A percentile compares a stretch with the other conserved stretches of the same genome.
phyloP scores from a whole-genome alignment of 2,113 vertebrate genomes.

The Tupaia chinensis region DNA sequence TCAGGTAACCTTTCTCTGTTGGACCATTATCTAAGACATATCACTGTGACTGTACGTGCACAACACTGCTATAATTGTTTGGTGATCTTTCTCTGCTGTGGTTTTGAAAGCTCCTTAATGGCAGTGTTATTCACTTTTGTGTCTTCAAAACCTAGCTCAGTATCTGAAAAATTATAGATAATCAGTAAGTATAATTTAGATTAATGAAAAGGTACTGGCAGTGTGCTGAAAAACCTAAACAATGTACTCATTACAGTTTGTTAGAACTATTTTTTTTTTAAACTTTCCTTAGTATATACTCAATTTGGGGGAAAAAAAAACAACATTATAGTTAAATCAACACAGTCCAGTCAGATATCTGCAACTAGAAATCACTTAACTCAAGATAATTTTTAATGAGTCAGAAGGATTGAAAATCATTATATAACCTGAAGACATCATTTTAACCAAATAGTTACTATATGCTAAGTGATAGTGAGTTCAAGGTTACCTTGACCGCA shows the following conservation, averaged over 20 bases:
- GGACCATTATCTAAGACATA: neutral
- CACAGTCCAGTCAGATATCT: neutral
- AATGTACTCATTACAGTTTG: neutral
- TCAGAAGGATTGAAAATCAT: neutral
- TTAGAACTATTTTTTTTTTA: neutral
- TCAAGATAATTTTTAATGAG: neutral
- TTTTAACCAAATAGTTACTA: neutral
- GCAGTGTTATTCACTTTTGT: neutral
- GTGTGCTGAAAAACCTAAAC: neutral
- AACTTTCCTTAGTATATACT: neutral
- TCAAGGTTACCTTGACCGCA: neutral
- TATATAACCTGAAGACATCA: neutral
- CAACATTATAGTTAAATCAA: neutral
- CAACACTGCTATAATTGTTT: neutral
- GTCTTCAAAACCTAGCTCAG: neutral
- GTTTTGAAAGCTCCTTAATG: constrained; percentile 34
- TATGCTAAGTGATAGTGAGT: neutral
- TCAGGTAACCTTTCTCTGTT: neutral
- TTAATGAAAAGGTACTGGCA: constrained; percentile 3
- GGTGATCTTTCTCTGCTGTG: neutral
- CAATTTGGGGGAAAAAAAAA: neutral
- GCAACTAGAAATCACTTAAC: neutral
- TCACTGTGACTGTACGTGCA: neutral
- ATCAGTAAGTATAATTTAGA: neutral
- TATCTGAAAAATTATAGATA: neutral